phyloP scores from a whole-genome alignment of 2,797 vertebrate genomes.

The Aldrovandia affinis region DNA sequence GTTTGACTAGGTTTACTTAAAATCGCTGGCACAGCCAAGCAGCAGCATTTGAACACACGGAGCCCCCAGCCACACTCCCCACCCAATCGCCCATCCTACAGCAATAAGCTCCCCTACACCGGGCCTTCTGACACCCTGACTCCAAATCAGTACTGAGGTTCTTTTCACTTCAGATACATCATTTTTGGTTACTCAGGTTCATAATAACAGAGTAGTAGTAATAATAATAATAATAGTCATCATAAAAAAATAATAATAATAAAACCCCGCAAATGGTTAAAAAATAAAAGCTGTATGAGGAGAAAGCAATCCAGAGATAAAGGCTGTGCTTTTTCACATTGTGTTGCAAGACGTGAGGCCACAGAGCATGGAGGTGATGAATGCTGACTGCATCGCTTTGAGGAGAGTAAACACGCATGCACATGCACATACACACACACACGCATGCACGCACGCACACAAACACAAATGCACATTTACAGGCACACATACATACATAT shows the following conservation, averaged over 20 bases:
- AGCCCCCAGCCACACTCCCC: neutral
- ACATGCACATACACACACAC: too few relatives aligned
- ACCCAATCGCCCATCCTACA: neutral
- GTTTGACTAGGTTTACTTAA: slow-evolving; percentile 15
- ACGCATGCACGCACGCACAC: too few relatives aligned
- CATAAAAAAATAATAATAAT: neutral
- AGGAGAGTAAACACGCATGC: neutral
- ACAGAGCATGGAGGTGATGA: neutral
- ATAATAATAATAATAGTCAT: too few relatives aligned
- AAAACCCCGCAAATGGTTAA: neutral
- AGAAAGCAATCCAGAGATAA: neutral
- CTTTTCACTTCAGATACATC: slow-evolving; percentile 59
- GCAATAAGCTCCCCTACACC: neutral
- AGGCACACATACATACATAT: neutral
- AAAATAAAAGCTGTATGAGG: neutral
- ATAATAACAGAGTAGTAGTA: neutral
- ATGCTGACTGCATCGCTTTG: neutral
- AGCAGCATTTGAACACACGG: slow-evolving; percentile 3
- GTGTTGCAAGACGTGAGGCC: neutral
- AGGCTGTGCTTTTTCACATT: neutral
- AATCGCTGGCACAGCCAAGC: slow-evolving; percentile 25
- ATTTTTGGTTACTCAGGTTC: slow-evolving; percentile 67
- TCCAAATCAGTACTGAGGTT: slow-evolving; percentile 59
- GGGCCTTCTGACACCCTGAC: slow-evolving; percentile 28
- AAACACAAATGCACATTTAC: too few relatives aligned